Percentiles rank a stretch among this genome's conserved stretches.
Evolutionary conservation across 2,113 vertebrate genomes (phyloP).

Genomic region (Clarias magur): DNA sequence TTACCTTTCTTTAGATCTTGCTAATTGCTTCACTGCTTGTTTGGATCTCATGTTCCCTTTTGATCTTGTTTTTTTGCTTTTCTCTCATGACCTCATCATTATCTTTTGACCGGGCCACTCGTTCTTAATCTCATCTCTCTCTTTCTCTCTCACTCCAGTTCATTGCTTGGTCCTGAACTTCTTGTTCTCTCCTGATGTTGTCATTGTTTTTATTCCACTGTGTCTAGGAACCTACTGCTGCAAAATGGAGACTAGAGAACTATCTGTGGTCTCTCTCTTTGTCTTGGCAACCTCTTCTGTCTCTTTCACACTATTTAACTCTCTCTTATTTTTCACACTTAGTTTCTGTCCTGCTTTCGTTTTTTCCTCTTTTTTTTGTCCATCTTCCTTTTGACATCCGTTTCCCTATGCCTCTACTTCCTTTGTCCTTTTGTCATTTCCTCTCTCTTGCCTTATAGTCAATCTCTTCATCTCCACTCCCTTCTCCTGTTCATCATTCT

Average conservation of each 20-base stretch:
- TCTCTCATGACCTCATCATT: background rate
- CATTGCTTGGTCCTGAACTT: background rate
- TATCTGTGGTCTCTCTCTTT: background rate
- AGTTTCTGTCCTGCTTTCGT: background rate
- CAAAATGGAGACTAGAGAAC: background rate
- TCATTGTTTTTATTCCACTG: background rate
- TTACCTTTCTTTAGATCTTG: background rate
- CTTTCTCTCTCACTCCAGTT: background rate
- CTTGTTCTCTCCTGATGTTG: background rate
- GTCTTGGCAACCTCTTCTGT: no score
- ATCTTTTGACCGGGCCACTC: background rate
- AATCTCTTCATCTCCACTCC: background rate
- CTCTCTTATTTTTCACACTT: background rate
- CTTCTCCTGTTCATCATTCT: background rate
- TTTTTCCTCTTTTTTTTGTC: background rate
- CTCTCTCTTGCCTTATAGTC: background rate
- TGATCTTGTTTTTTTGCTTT: background rate
- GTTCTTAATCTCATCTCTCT: background rate
- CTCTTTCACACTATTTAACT: background rate
- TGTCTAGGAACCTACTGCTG: background rate
- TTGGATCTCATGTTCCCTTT: background rate
- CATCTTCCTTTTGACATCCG: background rate
- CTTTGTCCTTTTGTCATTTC: background rate
- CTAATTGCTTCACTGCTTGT: background rate
- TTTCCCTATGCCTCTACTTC: background rate